phyloP scores from a whole-genome alignment of 2,888 invertebrate species.

The Drosophila kuntzei region DNA sequence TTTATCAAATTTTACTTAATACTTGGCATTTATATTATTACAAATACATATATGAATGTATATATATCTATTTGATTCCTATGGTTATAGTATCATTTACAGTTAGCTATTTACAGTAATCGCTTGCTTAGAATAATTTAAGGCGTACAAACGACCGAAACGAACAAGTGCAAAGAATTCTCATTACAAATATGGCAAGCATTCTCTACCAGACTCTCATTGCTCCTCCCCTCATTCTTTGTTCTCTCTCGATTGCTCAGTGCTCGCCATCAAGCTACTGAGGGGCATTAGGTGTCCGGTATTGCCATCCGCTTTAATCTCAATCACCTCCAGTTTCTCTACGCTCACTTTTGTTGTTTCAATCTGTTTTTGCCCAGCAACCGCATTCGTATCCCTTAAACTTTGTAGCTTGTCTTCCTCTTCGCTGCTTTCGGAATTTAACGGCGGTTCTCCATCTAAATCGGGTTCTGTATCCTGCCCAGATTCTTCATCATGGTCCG shows the following conservation, averaged over 20 bases:
- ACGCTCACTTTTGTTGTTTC: conserved; percentile 80
- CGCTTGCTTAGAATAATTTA: conserved; percentile 75
- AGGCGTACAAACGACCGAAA: conserved; percentile 38
- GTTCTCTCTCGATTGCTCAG: conserved; percentile 23
- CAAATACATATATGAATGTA: conserved; percentile 22
- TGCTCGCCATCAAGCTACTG: conserved; percentile 38
- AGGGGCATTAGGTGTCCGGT: conserved; percentile 84
- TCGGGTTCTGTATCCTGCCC: conserved; percentile 16
- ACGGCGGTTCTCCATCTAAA: conserved; percentile 6
- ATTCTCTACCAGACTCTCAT: conserved; percentile 25
- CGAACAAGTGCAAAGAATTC: conserved; percentile 50
- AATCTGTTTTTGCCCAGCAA: conserved; percentile 29
- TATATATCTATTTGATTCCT: conserved; percentile 37
- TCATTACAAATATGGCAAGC: conserved; percentile 78
- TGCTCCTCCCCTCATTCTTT: conserved; percentile 20
- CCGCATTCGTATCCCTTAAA: conserved; percentile 56
- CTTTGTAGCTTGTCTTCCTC: conserved; percentile 61
- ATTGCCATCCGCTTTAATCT: conserved; percentile 85
- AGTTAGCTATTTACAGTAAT: conserved; percentile 73
- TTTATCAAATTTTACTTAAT: conserved; percentile 52
- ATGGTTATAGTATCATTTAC: conserved; percentile 57
- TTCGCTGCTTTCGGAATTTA: conserved; percentile 37
- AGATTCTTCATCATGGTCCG: conserved; percentile 22
- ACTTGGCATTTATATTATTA: conserved; percentile 63
- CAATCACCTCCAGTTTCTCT: conserved; percentile 85